These are phyloP conservation scores for Butastur rufipennis DNA, from an alignment of 2,113 vertebrate species.

Conservation along the genomic window DNA sequence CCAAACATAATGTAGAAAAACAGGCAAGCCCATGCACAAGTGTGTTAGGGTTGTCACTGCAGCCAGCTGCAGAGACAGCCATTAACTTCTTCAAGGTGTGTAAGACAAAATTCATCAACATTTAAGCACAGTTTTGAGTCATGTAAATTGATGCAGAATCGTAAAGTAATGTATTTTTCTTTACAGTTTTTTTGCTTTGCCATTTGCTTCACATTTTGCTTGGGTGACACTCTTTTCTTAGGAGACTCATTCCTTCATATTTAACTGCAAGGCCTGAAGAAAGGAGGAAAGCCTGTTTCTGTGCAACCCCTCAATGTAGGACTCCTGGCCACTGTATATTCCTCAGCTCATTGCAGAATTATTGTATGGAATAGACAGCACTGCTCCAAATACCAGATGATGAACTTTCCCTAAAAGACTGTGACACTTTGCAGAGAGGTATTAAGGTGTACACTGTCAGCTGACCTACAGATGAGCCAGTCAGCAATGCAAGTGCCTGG, in stretches of 20 bases:
- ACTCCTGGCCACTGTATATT: neutral
- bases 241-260: neutral
- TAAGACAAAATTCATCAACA: neutral
- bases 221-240: neutral
- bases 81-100: neutral
- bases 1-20: neutral
- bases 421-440: neutral
- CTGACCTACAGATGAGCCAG: neutral
- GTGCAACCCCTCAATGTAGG: neutral
- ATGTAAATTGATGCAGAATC: neutral
- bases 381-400: neutral
- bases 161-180: neutral
- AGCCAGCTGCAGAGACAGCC: neutral
- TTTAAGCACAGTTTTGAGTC: neutral
- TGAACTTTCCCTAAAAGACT: neutral
- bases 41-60: neutral
- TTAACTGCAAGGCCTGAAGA: neutral
- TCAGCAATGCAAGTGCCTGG: neutral
- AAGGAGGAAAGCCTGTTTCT: neutral
- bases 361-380: neutral
- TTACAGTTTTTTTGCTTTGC: neutral
- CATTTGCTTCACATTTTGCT: neutral
- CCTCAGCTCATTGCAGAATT: neutral
- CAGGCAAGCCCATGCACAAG: neutral
- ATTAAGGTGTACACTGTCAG: neutral